Evolutionary conservation across 2,888 invertebrate genomes (phyloP).

Genomic region (Xylota sylvarum): DNA sequence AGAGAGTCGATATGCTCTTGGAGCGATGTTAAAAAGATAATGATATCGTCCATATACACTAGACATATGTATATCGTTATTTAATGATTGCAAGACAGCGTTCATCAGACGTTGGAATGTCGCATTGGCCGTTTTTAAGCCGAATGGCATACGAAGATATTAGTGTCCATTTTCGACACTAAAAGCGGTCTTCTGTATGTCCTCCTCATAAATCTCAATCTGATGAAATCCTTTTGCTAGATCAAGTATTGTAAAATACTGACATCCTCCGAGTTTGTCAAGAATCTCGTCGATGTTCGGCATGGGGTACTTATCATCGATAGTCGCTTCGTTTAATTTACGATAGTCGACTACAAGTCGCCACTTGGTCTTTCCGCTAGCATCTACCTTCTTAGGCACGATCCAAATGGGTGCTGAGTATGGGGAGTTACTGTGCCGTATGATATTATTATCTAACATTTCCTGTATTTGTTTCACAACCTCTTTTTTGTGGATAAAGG

Average conservation of each 20-base stretch:
- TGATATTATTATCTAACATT: neutral
- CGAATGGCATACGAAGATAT: conserved; percentile 74
- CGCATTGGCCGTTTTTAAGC: conserved; percentile 75
- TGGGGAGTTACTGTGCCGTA: neutral
- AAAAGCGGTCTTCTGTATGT: conserved; percentile 24
- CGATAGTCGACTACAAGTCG: neutral
- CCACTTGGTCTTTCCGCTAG: neutral
- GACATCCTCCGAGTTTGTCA: conserved; percentile 2
- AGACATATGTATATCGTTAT: neutral
- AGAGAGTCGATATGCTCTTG: no score
- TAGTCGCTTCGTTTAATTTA: conserved; percentile 1
- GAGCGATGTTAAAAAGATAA: neutral
- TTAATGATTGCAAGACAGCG: neutral
- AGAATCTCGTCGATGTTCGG: conserved; percentile 33
- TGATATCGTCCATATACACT: neutral
- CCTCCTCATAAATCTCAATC: neutral
- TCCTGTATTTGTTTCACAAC: neutral
- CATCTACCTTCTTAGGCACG: neutral
- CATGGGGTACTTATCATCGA: conserved; percentile 10
- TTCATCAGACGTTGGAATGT: conserved; percentile 76
- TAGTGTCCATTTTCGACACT: conserved; percentile 20
- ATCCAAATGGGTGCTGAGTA: neutral
- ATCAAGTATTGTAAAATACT: neutral
- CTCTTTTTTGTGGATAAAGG: neutral
- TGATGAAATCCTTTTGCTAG: neutral